Evolutionary conservation across 2,113 vertebrate species (phyloP), one percentile per base, ranked within the genome.

Genomic region (Pithys albifrons): DNA sequence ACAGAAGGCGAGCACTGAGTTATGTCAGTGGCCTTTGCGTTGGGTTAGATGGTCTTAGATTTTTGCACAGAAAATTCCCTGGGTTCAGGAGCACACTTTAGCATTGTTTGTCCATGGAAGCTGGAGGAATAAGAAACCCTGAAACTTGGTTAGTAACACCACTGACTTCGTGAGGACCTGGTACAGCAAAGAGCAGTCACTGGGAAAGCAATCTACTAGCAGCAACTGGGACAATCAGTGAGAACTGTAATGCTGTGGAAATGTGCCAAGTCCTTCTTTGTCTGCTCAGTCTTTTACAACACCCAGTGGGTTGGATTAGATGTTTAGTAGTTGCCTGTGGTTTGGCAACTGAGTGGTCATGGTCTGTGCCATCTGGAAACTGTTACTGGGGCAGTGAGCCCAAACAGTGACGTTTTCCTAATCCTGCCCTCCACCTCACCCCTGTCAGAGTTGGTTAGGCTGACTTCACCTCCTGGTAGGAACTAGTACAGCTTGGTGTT

Each of bases 341-440:
- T 88, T 52, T 41, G 19, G 31, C 41, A 58, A 16, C 27, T 45
- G 58, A 82, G 78, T 76, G 62, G 54, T 70, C 45, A 2, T 72
- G 79, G 69, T 86, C 43, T 77, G 25, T 89, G 75, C 91, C 72
- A 64, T 67, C 76, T 96, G 88, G 83, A 94, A 86, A 31, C 35
- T 77, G 4, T 58, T 54, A 35, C 20, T 62, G 52, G 37, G 79
- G 55, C 69, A 88, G 29, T 25, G 55, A 86, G 76, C 48, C 88
- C 73, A 64, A 64, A 37, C 10, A 59, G 46, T 62, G 46, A 5
- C 0, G 1, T 92, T 74, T 83, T 66, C 64, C 46, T 86, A 59
- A 79, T 55, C 19, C 37, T 0, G 0, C 46, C 58, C 46, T 85
- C 31, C n/a, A 14, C 33, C 41, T 83, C 66, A 49, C 54, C 66